Evolutionary conservation across 1,140 invertebrate genomes (phyloP).

Genomic region (Doryteuthis pealeii): DNA sequence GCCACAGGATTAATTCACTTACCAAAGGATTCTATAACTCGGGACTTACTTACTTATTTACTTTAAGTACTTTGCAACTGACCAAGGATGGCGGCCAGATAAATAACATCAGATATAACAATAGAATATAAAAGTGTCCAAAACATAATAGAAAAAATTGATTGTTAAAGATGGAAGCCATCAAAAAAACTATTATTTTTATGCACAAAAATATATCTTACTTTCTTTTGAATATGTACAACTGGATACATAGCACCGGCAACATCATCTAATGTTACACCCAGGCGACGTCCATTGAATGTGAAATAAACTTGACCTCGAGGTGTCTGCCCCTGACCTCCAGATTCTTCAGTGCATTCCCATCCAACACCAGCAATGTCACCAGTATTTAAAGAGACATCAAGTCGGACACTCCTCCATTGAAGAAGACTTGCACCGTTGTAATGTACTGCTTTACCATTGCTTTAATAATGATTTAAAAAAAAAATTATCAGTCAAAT

Average conservation of each 20-base stretch:
- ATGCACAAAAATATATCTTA: slow-evolving; percentile 21
- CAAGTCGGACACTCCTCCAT: slow-evolving; percentile 59
- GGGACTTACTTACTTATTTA: too few relatives aligned
- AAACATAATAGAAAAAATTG: too few relatives aligned
- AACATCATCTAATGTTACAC: slow-evolving; percentile 55
- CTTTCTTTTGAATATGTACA: slow-evolving; percentile 61
- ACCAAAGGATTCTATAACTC: too few relatives aligned
- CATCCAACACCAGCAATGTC: slow-evolving; percentile 61
- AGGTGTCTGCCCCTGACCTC: slow-evolving; percentile 31
- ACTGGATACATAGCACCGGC: slow-evolving; percentile 57
- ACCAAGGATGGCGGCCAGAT: too few relatives aligned
- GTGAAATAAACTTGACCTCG: slow-evolving; percentile 59
- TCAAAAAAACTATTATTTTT: too few relatives aligned
- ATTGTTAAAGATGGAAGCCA: too few relatives aligned
- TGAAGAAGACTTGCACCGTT: slow-evolving; percentile 59
- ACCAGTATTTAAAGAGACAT: slow-evolving; percentile 50
- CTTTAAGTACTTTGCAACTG: too few relatives aligned
- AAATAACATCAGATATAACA: too few relatives aligned
- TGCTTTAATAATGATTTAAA: slow-evolving; percentile 31
- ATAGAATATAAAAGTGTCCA: too few relatives aligned
- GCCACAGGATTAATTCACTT: too few relatives aligned
- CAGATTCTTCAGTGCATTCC: slow-evolving; percentile 51
- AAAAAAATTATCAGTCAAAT: background rate
- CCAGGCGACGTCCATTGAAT: slow-evolving; percentile 50
- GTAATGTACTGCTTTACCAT: slow-evolving; percentile 60